Conservation (phyloP, 1,140 invertebrate genomes). For the Lasioglossum baleicum region DNA sequence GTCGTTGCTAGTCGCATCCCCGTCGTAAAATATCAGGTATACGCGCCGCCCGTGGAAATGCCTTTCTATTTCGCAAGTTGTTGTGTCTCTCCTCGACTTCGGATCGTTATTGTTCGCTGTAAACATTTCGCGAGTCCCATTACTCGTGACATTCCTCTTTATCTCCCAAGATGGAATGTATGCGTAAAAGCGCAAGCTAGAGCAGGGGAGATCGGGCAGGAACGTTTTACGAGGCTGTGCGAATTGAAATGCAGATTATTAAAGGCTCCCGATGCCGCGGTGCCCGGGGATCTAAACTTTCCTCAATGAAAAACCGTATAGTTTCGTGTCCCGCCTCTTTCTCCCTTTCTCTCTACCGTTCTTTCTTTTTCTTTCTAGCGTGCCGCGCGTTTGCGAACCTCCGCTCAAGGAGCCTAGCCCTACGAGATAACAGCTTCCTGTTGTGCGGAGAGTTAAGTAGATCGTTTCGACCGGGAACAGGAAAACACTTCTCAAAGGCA, state of each 20-base stretch:
- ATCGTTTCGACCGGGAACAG: too few relatives aligned
- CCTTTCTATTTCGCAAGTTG: conserved; percentile 3
- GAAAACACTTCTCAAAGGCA: too few relatives aligned
- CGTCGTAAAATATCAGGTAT: conserved; percentile 2
- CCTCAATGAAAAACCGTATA: too few relatives aligned
- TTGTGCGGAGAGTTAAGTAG: too few relatives aligned
- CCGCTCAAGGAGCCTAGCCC: too few relatives aligned
- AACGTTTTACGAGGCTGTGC: background rate
- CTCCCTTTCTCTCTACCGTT: too few relatives aligned
- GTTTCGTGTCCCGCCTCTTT: too few relatives aligned
- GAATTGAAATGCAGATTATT: conserved; percentile 2
- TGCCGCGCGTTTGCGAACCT: too few relatives aligned
- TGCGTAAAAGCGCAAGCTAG: background rate
- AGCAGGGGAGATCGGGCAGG: background rate
- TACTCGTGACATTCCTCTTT: conserved; percentile 4
- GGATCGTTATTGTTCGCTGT: conserved; percentile 1
- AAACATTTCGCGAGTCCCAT: background rate
- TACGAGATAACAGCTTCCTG: too few relatives aligned
- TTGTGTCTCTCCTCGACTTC: background rate
- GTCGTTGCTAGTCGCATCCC: background rate
- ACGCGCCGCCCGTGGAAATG: background rate
- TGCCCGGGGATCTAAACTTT: too few relatives aligned
- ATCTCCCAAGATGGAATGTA: background rate
- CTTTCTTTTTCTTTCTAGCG: too few relatives aligned
- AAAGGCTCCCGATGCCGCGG: background rate